Evolutionary conservation across 2,113 vertebrate genomes (phyloP).

Genomic region (Stegostoma tigrinum): DNA sequence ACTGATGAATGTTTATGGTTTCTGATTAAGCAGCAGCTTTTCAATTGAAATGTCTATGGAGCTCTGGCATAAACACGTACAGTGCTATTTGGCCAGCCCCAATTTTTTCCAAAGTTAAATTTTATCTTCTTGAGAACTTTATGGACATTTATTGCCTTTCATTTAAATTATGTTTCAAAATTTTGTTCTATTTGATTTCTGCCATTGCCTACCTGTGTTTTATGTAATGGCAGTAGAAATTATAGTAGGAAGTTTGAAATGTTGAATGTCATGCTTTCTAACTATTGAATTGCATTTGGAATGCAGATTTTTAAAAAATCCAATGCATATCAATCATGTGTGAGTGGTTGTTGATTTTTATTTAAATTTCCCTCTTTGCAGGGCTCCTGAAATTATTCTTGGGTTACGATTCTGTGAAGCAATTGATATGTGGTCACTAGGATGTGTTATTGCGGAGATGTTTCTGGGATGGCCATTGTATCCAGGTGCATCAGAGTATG

Average conservation of each 20-base stretch:
- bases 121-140: not conserved
- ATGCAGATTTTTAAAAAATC: not conserved
- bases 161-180: not conserved
- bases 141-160: not conserved
- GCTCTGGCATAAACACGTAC: not conserved
- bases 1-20: not conserved
- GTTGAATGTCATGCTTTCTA: not conserved
- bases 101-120: not conserved
- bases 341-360: not conserved
- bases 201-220: not conserved
- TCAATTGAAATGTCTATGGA: not conserved
- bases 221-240: not conserved
- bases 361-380: constrained; percentile 47
- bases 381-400: constrained; percentile 94
- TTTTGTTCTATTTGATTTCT: not conserved
- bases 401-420: constrained; percentile 93
- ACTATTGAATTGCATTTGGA: not conserved
- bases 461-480: constrained; percentile 96
- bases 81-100: not conserved
- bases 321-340: not conserved
- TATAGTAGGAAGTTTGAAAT: not conserved
- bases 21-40: not conserved
- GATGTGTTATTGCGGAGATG: constrained; percentile 93
- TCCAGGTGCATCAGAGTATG: constrained; percentile 93
- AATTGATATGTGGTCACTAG: constrained; percentile 98